Base-by-base conservation (phyloP, 2,797 vertebrate genomes). In the Cyclopterus lumpus region DNA sequence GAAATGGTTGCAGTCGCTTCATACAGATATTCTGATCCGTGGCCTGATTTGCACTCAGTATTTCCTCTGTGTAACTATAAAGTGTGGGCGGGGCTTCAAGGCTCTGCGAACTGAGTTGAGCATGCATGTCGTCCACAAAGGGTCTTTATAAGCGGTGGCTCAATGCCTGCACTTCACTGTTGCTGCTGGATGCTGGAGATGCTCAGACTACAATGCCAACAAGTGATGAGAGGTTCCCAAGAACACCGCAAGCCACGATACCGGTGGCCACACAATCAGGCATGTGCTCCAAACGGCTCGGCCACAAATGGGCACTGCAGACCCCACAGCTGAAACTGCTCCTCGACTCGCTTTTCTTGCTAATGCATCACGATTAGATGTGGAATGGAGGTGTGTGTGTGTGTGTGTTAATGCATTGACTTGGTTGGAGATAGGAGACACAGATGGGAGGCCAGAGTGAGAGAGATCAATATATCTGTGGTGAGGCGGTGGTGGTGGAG, bases 401-500 rank as follows among this genome's bases (percentile, higher is more conserved):
- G 63, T 67, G 69, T 67, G 68, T 75, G 61, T 77, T 74, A 77
- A 83, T 92, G 83, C 72, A 89, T 81, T 80, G 88, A 86, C 85
- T 79, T 46, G 63, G 83, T 73, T 73, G 44, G 71, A 83, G 84
- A 81, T 79, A 55, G 71, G 65, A 89, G 81, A 86, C 65, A 75
- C 65, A 79, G 71, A 80, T 62, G 30, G 64, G 79, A 88, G 58
- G 73, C 73, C 78, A 34, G 60, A 86, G 81, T 76, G 71, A 82
- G 79, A 79, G 69, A 57, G 75, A 92, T 93, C 92, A 53, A 91
- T 91, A 88, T 72, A 58, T 65, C 66, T 71, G 85, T 87, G 86
- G 85, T 72, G 78, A 75, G 71, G 63, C 51, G 15, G 54, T 58
- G 76, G 64, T 59, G 63, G 59, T 66, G 68, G 38, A 74, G 64